These are phyloP conservation scores for Paramormyrops kingsleyae DNA, from an alignment of 2,113 vertebrate genomes.

Conservation along the genomic window DNA sequence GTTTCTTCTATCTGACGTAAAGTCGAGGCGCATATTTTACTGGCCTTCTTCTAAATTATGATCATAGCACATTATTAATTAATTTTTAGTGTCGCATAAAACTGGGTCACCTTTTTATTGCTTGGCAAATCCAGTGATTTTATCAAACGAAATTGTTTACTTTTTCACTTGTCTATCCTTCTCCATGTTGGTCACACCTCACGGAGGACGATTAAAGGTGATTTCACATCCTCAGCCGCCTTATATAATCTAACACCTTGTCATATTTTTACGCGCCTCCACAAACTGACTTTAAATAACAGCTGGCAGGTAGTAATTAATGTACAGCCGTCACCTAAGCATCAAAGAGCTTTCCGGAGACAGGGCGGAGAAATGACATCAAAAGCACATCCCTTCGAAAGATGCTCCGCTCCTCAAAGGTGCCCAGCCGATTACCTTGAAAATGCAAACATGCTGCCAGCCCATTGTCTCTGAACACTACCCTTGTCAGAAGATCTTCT, in stretches of 20 bases:
- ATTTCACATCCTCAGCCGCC: constrained; percentile 5
- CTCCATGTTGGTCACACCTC: background rate
- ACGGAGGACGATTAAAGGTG: constrained; percentile 5
- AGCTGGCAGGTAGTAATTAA: constrained; percentile 36
- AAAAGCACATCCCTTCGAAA: background rate
- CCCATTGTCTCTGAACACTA: background rate
- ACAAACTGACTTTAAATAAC: constrained; percentile 33
- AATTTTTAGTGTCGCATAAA: background rate
- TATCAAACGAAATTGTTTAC: background rate
- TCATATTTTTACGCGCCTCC: constrained; percentile 28
- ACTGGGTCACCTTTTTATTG: background rate
- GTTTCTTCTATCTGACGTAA: background rate
- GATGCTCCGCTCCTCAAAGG: background rate
- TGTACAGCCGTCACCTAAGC: constrained; percentile 30
- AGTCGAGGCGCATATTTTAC: background rate
- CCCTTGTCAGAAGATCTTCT: background rate
- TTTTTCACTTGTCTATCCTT: background rate
- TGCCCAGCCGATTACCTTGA: background rate
- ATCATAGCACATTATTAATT: constrained; percentile 7
- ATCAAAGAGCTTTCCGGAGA: constrained; percentile 20
- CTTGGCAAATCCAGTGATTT: background rate
- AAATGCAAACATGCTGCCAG: background rate
- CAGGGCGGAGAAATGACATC: background rate
- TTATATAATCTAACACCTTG: constrained; percentile 30
- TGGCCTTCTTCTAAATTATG: background rate